Base-by-base conservation (phyloP, 2,797 vertebrate species). In the Pangasius sanitwongsei region DNA sequence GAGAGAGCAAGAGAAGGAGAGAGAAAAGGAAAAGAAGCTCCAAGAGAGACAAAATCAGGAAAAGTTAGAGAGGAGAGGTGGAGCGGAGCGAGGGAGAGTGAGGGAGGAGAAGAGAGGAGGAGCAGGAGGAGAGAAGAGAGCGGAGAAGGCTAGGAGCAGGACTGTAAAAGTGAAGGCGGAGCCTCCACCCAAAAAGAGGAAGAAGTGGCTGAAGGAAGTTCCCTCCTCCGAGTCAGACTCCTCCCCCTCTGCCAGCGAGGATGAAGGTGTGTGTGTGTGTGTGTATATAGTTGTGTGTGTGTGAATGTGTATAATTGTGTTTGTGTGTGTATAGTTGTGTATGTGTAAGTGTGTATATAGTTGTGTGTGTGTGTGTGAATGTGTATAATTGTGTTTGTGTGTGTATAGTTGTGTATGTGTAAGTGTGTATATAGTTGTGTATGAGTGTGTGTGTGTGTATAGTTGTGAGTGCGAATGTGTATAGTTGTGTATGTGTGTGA, bases 141-240 rank as follows among this genome's bases (percentile, higher is more conserved):
- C 87, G 85, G n/a, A 93, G 8, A 93, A 95, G 93, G 94, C 91
- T 50, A 91, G 91, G 90, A 91, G 57, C 44, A 89, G 92, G 69
- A 91, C 89, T 0, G 90, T 94, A 5, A 93, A 94, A 93, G 96
- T 97, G 57, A 93, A 95, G 85, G 37, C 93, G 0, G 94, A 97
- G 91, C 94, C 96, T 80, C 92, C 95, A 1, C 89, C 95, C 0
- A 96, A 97, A 90, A 98, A 98, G 92, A 97, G 97, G 93, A 98
- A 97, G 95, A 97, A 97, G 92, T 98, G 97, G 97, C 93, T 97
- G 67, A 97, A 97, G 87, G 97, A 97, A 90, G 96, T 96, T 0
- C 95, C 95, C 72, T 97, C 97, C 6, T 97, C 97, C 0, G 96
- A 96, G 63, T 97, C 97, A 0, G 96, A 97, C 12, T 97, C 97